phyloP scores from a whole-genome alignment of 2,113 vertebrate genomes.

The Carlito syrichta region DNA sequence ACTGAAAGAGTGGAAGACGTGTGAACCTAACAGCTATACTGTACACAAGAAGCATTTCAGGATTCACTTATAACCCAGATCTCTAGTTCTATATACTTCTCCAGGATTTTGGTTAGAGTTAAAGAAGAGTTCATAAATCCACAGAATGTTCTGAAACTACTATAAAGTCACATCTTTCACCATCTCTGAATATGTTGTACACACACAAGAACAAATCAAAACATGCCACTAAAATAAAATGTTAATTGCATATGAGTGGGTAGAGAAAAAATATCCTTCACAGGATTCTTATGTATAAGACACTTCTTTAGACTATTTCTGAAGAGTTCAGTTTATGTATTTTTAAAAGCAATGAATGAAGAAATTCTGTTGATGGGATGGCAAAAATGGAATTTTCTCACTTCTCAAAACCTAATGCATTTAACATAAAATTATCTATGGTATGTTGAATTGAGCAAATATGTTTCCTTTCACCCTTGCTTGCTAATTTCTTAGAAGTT shows the following conservation, averaged over 20 bases:
- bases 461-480: neutral
- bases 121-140: neutral
- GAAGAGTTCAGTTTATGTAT: neutral
- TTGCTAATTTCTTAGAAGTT: conserved; percentile 12
- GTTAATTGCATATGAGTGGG: neutral
- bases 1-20: neutral
- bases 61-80: neutral
- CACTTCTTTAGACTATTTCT: neutral
- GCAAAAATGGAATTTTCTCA: conserved; percentile 12
- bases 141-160: neutral
- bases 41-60: neutral
- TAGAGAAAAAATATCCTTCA: neutral
- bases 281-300: neutral
- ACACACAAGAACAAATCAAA: conserved; percentile 40
- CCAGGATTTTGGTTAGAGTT: neutral
- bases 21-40: neutral
- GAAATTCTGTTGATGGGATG: neutral
- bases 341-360: neutral
- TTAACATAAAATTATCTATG: neutral
- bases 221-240: conserved; percentile 36
- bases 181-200: neutral
- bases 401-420: neutral
- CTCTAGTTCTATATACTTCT: neutral
- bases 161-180: neutral
- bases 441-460: neutral